Base-by-base conservation (phyloP, 2,113 vertebrate genomes). In the Rousettus leschenaultii region DNA sequence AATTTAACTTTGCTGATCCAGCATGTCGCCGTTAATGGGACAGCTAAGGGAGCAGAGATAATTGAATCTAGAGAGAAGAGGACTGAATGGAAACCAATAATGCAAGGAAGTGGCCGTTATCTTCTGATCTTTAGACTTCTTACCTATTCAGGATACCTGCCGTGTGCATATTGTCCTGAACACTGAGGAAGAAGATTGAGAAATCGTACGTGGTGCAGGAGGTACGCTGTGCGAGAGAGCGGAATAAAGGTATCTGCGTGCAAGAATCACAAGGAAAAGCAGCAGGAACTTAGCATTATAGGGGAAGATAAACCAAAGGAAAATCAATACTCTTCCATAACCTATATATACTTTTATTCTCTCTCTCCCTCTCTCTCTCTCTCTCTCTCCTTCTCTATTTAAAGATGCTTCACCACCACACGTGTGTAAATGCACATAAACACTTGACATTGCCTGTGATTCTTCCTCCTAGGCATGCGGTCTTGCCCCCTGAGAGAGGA, bases 21-120 rank as follows among this genome's bases (percentile, higher is more conserved):
- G 82, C 51, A 14, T 74, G 22, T 91, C 61, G 35, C 87, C 35
- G n/a, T 75, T 82, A 78, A 61, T n/a, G 35, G 38, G 87, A n/a
- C 16, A 78, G 68, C 75, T 91, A 63, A 89, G 87, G 66, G 45
- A 65, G 51, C 21, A 70, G 66, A 95, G 22, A 15, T 93, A 26
- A 74, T 40, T 86, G 51, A 91, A 74, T 89, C 74, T 57, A 65
- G 89, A 91, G 88, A 55, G 73, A 80, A 92, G 83, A 94, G 65
- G 65, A 53, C 83, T 73, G 59, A 75, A 22, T 51, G 48, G 40
- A 74, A 91, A 73, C 26, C 11, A 55, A 48, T 51, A n/a, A 10
- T 33, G 11, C 30, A 15, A 51, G 38, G 33, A 61, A 79, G 88
- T 75, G 59, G 73, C 45, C 24, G 2, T 66, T 78, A 12, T 92